Evolutionary conservation across 2,797 vertebrate genomes (phyloP).

Genomic region (Emys orbicularis): DNA sequence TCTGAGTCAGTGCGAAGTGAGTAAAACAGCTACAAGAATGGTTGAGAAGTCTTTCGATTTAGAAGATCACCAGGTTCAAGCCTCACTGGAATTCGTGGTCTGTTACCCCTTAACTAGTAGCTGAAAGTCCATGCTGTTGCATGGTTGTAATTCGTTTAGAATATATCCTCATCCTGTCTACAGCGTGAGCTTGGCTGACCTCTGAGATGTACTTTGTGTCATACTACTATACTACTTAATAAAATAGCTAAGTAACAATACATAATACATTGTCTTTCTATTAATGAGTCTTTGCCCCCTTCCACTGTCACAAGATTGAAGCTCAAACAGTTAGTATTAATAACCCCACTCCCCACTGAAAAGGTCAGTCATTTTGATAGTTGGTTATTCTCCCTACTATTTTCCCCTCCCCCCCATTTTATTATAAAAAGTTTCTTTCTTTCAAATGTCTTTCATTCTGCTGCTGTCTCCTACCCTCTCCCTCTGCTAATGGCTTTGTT

Average conservation of each 20-base stretch:
- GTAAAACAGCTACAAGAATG: not conserved
- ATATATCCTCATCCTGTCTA: not conserved
- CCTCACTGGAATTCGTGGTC: not conserved
- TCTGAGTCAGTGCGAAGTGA: not conserved
- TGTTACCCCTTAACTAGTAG: not conserved
- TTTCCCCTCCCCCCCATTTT: not conserved
- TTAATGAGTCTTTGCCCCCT: not conserved
- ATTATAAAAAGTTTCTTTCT: not conserved
- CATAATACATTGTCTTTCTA: not conserved
- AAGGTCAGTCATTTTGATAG: not conserved
- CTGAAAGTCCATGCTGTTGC: too few relatives aligned
- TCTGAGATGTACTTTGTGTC: not conserved
- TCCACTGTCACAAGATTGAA: accelerated
- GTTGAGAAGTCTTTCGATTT: not conserved
- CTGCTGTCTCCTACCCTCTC: not conserved
- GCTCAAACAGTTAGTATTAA: not conserved
- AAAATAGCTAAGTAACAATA: not conserved
- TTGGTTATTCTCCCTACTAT: not conserved
- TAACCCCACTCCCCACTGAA: not conserved
- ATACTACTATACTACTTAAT: not conserved
- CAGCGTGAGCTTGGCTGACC: not conserved
- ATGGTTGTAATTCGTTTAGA: not conserved
- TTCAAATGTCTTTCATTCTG: not conserved
- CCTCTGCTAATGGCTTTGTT: not conserved
- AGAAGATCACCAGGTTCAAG: not conserved